These are phyloP conservation scores for Metopia argyrocephala DNA, from an alignment of 2,888 invertebrate genomes.

Conservation along the genomic window DNA sequence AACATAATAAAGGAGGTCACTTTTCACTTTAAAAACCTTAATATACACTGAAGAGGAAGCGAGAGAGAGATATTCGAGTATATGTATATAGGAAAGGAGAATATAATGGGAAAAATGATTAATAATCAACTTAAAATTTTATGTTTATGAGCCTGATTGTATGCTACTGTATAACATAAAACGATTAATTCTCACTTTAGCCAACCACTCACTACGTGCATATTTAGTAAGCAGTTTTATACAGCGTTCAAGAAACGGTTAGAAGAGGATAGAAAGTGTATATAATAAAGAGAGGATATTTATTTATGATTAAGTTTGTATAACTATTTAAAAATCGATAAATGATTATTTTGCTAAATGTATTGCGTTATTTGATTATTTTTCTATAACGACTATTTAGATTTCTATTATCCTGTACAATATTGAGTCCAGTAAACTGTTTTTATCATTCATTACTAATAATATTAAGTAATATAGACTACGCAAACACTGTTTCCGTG, in stretches of 20 bases:
- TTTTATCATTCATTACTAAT: too few relatives aligned
- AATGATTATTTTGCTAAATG: constrained; percentile 37
- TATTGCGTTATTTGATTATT: not conserved
- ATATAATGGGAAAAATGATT: constrained; percentile 41
- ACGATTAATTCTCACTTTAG: constrained; percentile 38
- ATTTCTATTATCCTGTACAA: too few relatives aligned
- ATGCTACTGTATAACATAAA: constrained; percentile 15
- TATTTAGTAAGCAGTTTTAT: not conserved
- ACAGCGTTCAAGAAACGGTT: not conserved
- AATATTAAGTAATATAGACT: too few relatives aligned
- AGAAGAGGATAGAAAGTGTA: not conserved
- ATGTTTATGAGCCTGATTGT: constrained; percentile 28
- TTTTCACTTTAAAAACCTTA: not conserved
- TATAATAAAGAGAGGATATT: not conserved
- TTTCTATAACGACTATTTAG: constrained; percentile 2
- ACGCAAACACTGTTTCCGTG: too few relatives aligned
- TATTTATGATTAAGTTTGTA: not conserved
- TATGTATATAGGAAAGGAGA: not conserved
- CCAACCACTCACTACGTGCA: not conserved
- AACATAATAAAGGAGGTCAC: not conserved
- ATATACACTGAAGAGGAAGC: not conserved
- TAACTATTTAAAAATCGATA: constrained; percentile 20
- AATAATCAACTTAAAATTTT: constrained; percentile 27
- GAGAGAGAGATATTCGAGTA: not conserved
- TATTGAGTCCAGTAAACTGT: too few relatives aligned